Evolutionary conservation across 2,888 invertebrate species (phyloP).

Genomic region (Coleophora flavipennella): DNA sequence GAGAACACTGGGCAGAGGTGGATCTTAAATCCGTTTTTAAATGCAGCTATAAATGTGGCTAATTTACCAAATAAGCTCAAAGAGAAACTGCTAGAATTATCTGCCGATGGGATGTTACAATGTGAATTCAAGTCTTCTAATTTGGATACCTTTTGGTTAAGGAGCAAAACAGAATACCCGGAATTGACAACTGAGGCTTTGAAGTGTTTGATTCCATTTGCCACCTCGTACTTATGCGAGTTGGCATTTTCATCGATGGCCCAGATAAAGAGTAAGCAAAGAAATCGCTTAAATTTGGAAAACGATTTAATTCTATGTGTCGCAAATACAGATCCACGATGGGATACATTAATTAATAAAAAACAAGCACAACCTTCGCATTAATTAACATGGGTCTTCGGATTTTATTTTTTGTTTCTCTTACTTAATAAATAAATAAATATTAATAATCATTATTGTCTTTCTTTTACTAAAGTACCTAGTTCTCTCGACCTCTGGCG

Average conservation of each 20-base stretch:
- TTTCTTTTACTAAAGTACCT: no score
- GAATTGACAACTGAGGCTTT: no score
- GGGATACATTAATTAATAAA: not conserved
- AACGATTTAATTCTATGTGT: slow-evolving; percentile 15
- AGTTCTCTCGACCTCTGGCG: no score
- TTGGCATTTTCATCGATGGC: no score
- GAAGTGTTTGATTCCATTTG: no score
- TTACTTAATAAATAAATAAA: no score
- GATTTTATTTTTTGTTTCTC: slow-evolving; percentile 4
- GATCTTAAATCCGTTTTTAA: not conserved
- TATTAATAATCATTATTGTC: no score
- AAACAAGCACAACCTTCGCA: no score
- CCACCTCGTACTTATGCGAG: no score
- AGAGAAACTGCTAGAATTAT: slow-evolving; percentile 16
- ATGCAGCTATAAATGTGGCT: slow-evolving; percentile 13
- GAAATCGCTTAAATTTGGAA: no score
- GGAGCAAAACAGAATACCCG: slow-evolving; percentile 1
- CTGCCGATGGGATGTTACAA: slow-evolving; percentile 18
- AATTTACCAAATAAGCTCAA: slow-evolving; percentile 16
- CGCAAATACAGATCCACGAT: not conserved
- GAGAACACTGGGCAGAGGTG: slow-evolving; percentile 15
- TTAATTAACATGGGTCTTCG: slow-evolving; percentile 3
- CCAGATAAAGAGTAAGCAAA: no score
- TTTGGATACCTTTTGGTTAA: slow-evolving; percentile 9
- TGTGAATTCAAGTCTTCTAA: slow-evolving; percentile 15